These are phyloP conservation scores for Lycaena phlaeas DNA, from an alignment of 2,888 invertebrate genomes.

Conservation along the genomic window DNA sequence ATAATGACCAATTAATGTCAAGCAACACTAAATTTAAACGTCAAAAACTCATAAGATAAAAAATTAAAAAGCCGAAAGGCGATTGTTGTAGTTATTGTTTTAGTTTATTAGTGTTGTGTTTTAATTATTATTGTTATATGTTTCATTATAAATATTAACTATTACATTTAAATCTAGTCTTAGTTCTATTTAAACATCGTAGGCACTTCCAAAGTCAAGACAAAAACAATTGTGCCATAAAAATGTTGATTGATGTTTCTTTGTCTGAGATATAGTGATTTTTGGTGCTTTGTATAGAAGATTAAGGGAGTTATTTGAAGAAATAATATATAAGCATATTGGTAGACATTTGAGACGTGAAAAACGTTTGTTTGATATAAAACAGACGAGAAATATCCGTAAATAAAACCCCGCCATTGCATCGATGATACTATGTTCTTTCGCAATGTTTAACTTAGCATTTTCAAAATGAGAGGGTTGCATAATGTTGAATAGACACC, in stretches of 20 bases:
- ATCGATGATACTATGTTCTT: conserved; percentile 17
- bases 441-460: conserved; percentile 25
- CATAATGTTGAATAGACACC: background rate
- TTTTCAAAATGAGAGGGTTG: background rate
- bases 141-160: conserved; percentile 33
- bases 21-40: conserved; percentile 67
- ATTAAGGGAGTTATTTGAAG: background rate
- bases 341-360: conserved; percentile 1
- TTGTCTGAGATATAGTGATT: conserved; percentile 33
- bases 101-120: conserved; percentile 64
- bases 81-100: conserved; percentile 44
- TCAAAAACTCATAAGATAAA: conserved; percentile 51
- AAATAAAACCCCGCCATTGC: conserved; percentile 21
- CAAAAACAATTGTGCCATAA: conserved; percentile 58
- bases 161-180: conserved; percentile 59
- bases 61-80: conserved; percentile 60
- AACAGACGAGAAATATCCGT: conserved; percentile 4
- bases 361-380: background rate
- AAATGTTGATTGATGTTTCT: conserved; percentile 51
- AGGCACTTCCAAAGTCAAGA: conserved; percentile 43
- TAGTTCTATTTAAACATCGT: conserved; percentile 36
- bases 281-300: conserved; percentile 6
- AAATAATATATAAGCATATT: background rate
- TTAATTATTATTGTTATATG: conserved; percentile 41
- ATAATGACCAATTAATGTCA: conserved; percentile 58